Conservation (phyloP, 1,140 invertebrate species). For the Arion vulgaris region DNA sequence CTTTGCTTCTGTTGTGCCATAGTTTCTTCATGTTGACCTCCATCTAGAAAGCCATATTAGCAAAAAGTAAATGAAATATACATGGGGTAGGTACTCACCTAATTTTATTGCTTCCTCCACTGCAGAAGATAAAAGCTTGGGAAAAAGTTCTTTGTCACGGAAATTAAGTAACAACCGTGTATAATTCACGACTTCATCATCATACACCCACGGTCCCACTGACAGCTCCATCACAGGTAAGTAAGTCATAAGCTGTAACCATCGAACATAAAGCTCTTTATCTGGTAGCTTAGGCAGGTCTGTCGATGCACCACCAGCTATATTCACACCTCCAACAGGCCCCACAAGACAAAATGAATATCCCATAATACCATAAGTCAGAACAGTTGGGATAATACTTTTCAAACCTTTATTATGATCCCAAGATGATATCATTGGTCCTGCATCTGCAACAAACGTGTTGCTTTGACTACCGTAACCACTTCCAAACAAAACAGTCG, state of each 20-base stretch:
- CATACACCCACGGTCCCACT: constrained; percentile 89
- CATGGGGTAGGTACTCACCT: constrained; percentile 71
- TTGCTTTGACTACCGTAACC: constrained; percentile 84
- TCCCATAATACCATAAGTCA: constrained; percentile 89
- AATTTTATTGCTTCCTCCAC: constrained; percentile 79
- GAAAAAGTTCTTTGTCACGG: constrained; percentile 79
- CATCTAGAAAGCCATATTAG: too few species aligned
- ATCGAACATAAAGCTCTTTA: constrained; percentile 69
- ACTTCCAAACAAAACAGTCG: constrained; percentile 76
- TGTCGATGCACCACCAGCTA: constrained; percentile 74
- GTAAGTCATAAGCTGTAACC: constrained; percentile 88
- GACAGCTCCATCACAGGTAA: constrained; percentile 92
- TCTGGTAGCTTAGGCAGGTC: constrained; percentile 15
- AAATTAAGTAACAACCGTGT: constrained; percentile 79
- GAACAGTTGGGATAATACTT: constrained; percentile 82
- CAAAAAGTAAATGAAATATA: too few species aligned
- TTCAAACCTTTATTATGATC: constrained; percentile 80
- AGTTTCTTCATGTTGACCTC: too few species aligned
- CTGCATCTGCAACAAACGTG: constrained; percentile 87
- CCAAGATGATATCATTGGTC: constrained; percentile 89
- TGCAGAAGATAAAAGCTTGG: constrained; percentile 75
- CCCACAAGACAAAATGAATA: constrained; percentile 90
- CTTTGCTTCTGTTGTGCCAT: too few species aligned
- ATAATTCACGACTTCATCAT: constrained; percentile 80
- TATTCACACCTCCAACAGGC: constrained; percentile 92